A percentile compares a stretch with the other conserved stretches of the same genome.
phyloP scores from a whole-genome alignment of 2,888 invertebrate genomes.

The Lacanobia oleracea region DNA sequence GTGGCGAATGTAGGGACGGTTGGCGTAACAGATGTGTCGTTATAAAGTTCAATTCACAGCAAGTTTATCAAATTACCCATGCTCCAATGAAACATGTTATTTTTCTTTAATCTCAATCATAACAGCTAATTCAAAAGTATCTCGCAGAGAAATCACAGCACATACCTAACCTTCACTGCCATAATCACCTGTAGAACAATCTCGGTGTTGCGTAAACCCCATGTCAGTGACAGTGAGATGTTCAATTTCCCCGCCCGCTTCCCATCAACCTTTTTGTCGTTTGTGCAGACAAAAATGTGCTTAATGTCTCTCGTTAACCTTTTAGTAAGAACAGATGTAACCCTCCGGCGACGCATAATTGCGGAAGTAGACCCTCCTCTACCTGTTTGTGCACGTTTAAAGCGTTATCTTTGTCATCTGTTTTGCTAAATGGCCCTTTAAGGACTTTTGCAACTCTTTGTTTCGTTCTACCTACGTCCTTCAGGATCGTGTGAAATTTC shows the following conservation, averaged over 20 bases:
- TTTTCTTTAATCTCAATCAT: conserved; percentile 20
- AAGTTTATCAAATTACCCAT: conserved; percentile 7
- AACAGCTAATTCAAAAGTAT: conserved; percentile 15
- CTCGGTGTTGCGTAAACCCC: conserved; percentile 50
- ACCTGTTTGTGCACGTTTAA: conserved; percentile 65
- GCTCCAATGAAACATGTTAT: conserved; percentile 1
- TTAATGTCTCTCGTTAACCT: conserved; percentile 84
- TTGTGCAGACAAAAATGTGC: conserved; percentile 73
- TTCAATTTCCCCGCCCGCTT: conserved; percentile 71
- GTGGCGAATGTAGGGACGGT: background rate
- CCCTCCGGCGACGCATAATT: conserved; percentile 78
- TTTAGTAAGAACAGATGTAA: conserved; percentile 80
- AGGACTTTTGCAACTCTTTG: conserved; percentile 65
- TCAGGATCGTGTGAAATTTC: conserved; percentile 42
- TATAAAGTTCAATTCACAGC: conserved; percentile 13
- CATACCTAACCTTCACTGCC: conserved; percentile 26
- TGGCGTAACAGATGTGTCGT: conserved; percentile 23
- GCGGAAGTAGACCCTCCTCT: conserved; percentile 77
- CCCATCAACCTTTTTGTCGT: conserved; percentile 77
- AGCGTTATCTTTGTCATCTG: conserved; percentile 71
- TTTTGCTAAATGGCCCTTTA: conserved; percentile 67
- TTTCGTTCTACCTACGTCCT: conserved; percentile 61
- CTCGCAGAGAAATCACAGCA: conserved; percentile 34
- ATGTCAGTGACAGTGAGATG: conserved; percentile 65
- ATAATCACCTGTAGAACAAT: conserved; percentile 39